phyloP scores from a whole-genome alignment of 2,797 vertebrate genomes.

The Neosilurus hyrtlii region DNA sequence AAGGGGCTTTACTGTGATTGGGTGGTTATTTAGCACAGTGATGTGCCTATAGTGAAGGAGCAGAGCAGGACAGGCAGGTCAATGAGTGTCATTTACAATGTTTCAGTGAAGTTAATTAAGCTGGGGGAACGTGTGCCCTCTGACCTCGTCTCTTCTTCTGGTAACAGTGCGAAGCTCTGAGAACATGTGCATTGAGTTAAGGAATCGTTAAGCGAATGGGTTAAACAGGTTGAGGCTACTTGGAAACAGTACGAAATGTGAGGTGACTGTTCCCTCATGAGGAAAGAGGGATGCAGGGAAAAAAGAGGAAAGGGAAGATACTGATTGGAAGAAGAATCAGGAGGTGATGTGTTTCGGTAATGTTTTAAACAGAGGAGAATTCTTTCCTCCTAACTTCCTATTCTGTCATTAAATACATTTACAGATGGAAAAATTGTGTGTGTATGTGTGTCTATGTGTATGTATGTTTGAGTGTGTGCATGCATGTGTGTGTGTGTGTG shows the following conservation, averaged over 20 bases:
- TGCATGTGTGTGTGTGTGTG: slow-evolving; percentile 45
- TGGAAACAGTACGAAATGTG: slow-evolving; percentile 16
- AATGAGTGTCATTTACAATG: slow-evolving; percentile 36
- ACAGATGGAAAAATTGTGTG: slow-evolving; percentile 57
- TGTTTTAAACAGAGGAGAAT: slow-evolving; percentile 48
- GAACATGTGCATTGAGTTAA: slow-evolving; percentile 61
- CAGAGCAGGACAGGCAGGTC: slow-evolving; percentile 17
- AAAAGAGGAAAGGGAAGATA: not conserved
- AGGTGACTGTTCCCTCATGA: slow-evolving; percentile 17
- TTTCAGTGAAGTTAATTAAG: slow-evolving; percentile 56
- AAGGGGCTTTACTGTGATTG: slow-evolving; percentile 23
- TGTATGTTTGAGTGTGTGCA: no score
- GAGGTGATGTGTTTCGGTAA: slow-evolving; percentile 33
- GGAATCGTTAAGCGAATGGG: slow-evolving; percentile 46
- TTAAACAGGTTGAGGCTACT: slow-evolving; percentile 38
- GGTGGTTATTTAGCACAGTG: slow-evolving; percentile 34
- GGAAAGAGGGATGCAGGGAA: not conserved
- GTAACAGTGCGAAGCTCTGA: slow-evolving; percentile 50
- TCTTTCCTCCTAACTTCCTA: slow-evolving; percentile 36
- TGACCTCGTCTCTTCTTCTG: slow-evolving; percentile 32
- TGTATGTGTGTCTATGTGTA: not conserved
- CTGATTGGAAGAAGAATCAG: not conserved
- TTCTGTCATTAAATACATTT: slow-evolving; percentile 38
- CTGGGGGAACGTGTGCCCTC: slow-evolving; percentile 35
- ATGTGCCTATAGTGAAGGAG: slow-evolving; percentile 39